A percentile compares a stretch with the other conserved stretches of the same genome.
phyloP scores from a whole-genome alignment of 2,888 invertebrate genomes.

The Allacma fusca region DNA sequence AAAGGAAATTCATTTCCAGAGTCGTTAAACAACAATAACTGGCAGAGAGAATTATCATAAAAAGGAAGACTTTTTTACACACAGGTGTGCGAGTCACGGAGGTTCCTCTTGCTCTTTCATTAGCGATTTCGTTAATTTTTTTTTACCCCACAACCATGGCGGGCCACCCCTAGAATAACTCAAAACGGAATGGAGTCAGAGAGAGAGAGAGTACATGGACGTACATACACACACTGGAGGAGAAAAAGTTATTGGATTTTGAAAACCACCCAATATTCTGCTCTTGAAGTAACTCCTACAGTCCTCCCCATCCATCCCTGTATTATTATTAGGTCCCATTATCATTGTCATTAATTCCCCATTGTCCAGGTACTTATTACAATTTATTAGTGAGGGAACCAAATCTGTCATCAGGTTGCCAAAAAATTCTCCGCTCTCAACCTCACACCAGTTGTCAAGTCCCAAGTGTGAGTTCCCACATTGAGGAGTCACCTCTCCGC shows the following conservation, averaged over 20 bases:
- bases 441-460: neutral
- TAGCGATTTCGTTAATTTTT: conserved; percentile 52
- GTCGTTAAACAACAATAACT: conserved; percentile 56
- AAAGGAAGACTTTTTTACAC: conserved; percentile 52
- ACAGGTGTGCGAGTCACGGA: conserved; percentile 52
- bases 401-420: conserved; percentile 27
- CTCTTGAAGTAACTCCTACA: neutral
- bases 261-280: neutral
- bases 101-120: conserved; percentile 50
- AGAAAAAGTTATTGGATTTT: neutral
- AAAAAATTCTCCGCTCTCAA: neutral
- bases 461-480: neutral
- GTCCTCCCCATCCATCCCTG: neutral
- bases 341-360: conserved; percentile 30
- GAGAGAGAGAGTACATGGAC: neutral
- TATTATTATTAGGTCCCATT: conserved; percentile 30
- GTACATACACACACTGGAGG: no score
- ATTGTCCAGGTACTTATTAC: conserved; percentile 26
- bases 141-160: conserved; percentile 24
- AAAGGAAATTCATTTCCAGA: conserved; percentile 55
- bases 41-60: conserved; percentile 55
- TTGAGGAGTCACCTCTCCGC: neutral
- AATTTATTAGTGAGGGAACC: neutral
- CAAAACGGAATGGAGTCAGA: neutral
- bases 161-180: conserved; percentile 18